phyloP scores from a whole-genome alignment of 64 coral and sea anemone species.

The Porites australiensis region DNA sequence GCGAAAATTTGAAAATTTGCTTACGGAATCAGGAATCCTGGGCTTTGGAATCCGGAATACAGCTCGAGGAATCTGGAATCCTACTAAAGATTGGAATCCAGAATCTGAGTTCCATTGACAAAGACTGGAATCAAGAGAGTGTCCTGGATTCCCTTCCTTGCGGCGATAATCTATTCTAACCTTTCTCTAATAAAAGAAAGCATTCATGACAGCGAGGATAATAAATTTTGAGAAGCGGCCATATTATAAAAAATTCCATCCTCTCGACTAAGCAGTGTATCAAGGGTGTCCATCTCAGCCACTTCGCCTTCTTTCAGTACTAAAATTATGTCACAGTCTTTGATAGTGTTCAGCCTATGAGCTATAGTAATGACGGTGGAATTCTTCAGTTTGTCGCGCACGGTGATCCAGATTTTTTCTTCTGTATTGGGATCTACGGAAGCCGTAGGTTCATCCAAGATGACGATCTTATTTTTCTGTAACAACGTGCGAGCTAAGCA shows the following conservation, averaged over 20 bases:
- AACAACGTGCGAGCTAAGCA: constrained; percentile 50
- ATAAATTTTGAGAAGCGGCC: background rate
- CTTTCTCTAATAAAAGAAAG: too few relatives aligned
- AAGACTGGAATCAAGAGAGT: too few relatives aligned
- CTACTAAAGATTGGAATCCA: too few relatives aligned
- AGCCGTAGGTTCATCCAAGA: constrained; percentile 60
- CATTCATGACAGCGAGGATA: too few relatives aligned
- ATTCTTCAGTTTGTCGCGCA: constrained; percentile 29
- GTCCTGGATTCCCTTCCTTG: too few relatives aligned
- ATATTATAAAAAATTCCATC: background rate
- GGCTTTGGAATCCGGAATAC: too few relatives aligned
- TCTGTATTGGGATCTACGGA: constrained; percentile 51
- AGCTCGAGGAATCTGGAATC: too few relatives aligned
- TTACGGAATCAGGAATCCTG: too few relatives aligned
- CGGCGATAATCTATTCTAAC: too few relatives aligned
- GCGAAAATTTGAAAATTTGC: too few relatives aligned
- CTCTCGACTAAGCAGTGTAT: background rate
- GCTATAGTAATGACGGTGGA: constrained; percentile 63
- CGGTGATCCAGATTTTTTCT: constrained; percentile 9
- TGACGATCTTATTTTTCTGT: constrained; percentile 43
- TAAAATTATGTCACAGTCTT: constrained; percentile 43
- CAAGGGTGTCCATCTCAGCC: background rate
- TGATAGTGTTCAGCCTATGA: constrained; percentile 36
- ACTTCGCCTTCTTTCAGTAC: constrained; percentile 23
- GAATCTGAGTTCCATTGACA: too few relatives aligned